These are phyloP conservation scores for Poeciliopsis presidionis DNA, from an alignment of 2,797 vertebrate species.

Conservation along the genomic window DNA sequence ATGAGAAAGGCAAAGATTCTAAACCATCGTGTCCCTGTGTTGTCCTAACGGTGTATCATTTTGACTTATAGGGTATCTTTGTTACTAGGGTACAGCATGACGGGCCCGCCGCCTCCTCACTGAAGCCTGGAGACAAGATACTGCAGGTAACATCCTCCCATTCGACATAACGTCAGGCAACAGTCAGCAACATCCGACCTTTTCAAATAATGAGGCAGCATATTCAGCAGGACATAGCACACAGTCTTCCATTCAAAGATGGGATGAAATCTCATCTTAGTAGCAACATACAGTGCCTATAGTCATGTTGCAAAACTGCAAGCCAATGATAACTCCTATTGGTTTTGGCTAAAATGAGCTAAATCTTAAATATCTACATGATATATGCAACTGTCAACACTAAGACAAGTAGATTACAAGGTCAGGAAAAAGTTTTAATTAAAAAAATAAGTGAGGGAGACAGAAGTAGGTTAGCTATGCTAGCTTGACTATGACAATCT, in stretches of 20 bases:
- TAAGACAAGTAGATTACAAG: too few species aligned
- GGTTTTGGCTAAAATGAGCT: too few species aligned
- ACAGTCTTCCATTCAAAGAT: neutral
- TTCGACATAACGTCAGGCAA: constrained; percentile 29
- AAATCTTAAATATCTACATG: too few species aligned
- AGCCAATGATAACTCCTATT: too few species aligned
- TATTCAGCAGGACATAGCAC: constrained; percentile 23
- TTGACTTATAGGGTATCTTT: constrained; percentile 99
- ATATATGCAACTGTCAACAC: too few species aligned
- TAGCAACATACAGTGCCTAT: neutral
- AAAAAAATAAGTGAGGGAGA: too few species aligned
- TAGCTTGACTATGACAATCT: too few species aligned
- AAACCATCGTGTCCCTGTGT: constrained; percentile 88
- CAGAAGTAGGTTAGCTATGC: too few species aligned
- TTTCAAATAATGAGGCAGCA: constrained; percentile 32
- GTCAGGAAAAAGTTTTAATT: too few species aligned
- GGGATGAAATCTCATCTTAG: neutral
- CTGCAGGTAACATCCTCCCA: constrained; percentile 88
- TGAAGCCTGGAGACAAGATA: constrained; percentile 98
- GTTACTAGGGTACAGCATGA: constrained; percentile 99
- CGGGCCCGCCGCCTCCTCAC: constrained; percentile 90
- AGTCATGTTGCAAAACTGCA: too few species aligned
- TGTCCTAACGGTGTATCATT: constrained; percentile 99
- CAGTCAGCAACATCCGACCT: constrained; percentile 32
- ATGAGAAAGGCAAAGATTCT: constrained; percentile 87